Evolutionary conservation across 1,140 invertebrate species (phyloP), one percentile per base, ranked within the genome.

Genomic region (Cotesia chilonis): DNA sequence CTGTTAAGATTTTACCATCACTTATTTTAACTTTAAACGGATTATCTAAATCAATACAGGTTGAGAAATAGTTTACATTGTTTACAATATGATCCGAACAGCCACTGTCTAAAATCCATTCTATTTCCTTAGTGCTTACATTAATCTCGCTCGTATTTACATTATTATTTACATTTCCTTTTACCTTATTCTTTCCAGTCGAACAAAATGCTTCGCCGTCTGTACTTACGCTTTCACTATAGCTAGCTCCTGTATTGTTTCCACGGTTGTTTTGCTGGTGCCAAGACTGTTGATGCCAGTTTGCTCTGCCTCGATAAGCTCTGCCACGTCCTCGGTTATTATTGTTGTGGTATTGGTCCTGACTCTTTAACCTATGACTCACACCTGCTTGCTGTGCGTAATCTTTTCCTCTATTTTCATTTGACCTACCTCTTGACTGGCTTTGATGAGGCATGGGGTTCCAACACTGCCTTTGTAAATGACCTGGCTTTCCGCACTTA

Each of bases 51-150:
- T 14, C 14, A 14, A 14, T 14, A 14, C 14, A 14, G 14, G 14
- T 14, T 14, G 14, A 14, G 71, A 71, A 78, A 54, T 71, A 66
- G 4, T 41, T 60, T 71, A 74, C 71, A 66, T 78, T 51, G 57
- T 78, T 78, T 38, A 74, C 69, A 5, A 76, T 75, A 67, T 76
- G 75, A 38, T 76, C 73, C 10, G 68, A 68, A 68, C 76, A 77
- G 1, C 74, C 70, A 70, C 76, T 77, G 64, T 77, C 74, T 41
- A 76, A 71, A 10, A 78, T 75, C 75, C 76, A 78, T 12, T 76
- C 71, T n/a, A 76, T 74, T 71, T 41, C 38, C 14, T 14, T 14
- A 14, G 14, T 14, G 14, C 14, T 14, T 14, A 14, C 0, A 14
- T 14, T 14, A 14, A 41, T 5, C 35, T 10, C 54, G 41, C 71